Base-by-base conservation (phyloP, 2,888 invertebrate species). In the Aphrophora alni region DNA sequence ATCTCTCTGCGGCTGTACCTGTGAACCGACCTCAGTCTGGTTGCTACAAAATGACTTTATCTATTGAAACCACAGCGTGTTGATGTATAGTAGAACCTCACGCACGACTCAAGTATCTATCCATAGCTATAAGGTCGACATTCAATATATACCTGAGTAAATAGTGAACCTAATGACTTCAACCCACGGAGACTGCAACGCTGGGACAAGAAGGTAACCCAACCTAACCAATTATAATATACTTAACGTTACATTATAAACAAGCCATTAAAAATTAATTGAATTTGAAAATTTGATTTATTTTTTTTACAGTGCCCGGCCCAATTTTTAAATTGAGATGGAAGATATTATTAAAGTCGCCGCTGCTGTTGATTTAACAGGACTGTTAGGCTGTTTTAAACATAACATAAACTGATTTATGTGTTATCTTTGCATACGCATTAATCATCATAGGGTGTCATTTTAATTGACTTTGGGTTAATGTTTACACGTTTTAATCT, bases 221-320 rank as follows among this genome's bases (percentile, higher is more conserved):
- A 59, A 59, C 59, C 59, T 59, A 59, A 59, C 59, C 59, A 59
- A 59, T 59, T 59, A 59, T 59, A 21, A 21, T 59, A 59, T 59
- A 59, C 21, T 59, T 59, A 59, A 59, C 59, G 59, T 21, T 59
- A 59, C 59, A 59, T 59, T 59, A 59, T 59, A 59, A 59, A 59
- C 59, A 59, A 59, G 59, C 59, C 59, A 59, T 59, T 59, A 59
- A 59, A 59, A 59, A 59, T 59, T 59, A 59, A 59, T 59, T 59
- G 59, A 59, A 59, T 59, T 59, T 59, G 59, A 59, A 59, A 59
- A 21, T 59, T 59, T n/a, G 21, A 21, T 59, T 59, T 21, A 21
- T 59, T 59, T 59, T 59, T 14, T 14, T 2, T 21, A n/a, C 59
- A 1, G 59, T 3, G 59, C 59, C 59, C 59, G 21, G 21, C 59